Base-by-base conservation (phyloP, 2,797 vertebrate genomes). In the Rhadinocentrus ornatus region DNA sequence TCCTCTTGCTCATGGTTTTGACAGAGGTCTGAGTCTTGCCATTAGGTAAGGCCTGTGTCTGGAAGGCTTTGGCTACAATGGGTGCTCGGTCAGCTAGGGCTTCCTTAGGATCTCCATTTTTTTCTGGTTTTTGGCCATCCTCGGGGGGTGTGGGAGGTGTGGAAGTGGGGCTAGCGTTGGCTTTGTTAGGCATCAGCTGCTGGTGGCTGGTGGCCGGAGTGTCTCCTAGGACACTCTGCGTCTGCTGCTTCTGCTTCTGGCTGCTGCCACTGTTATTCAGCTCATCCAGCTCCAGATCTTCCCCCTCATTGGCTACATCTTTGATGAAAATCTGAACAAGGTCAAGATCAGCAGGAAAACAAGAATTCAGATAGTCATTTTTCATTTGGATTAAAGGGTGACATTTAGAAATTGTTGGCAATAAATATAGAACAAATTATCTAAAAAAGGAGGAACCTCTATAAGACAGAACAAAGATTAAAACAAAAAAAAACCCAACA, bases 11-110 rank as follows among this genome's bases (percentile, higher is more conserved):
- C 75, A 98, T 85, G 37, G 91, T 93, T 93, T 97, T 99, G 75
- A 99, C 92, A 1, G 95, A 97, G 41, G 95, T 97, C 91, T 96
- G 95, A 50, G 95, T 96, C 91, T 98, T 98, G 85, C 97, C 97
- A 3, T 97, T 98, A 73, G 96, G 96, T 93, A 99, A 94, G 59
- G 96, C 91, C 87, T 98, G 96, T 29, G 96, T 97, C 93, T 98
- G 96, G 73, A 98, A 98, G 75, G 93, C 90, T 93, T 95, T 98
- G 83, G 94, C 85, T 72, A 94, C 92, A 73, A 90, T 93, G 24
- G 94, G 91, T 65, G 90, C 86, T 20, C 93, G 75, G 64, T 88
- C 77, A 20, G 53, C 73, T 35, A 75, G 81, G 13, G 68, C 84
- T 81, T 94, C 95, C 85, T 96, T 94, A 8, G 88, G 86, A 53